Percentiles rank a stretch among this genome's conserved stretches.
phyloP scores from a whole-genome alignment of 2,888 invertebrate species.

The Ectropis crepuscularia region DNA sequence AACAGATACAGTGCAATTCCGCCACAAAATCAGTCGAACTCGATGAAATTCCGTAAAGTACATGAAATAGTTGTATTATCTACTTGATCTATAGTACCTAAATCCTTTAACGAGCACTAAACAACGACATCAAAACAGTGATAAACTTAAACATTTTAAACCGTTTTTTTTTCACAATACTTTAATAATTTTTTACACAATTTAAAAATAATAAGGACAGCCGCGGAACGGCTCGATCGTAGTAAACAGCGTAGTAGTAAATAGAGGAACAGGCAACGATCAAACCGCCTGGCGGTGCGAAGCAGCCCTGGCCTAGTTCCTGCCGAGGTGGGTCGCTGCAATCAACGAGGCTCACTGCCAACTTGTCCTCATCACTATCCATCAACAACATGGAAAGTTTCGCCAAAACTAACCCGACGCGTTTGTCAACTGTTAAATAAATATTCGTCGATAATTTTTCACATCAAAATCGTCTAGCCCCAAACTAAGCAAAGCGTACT shows the following conservation, averaged over 20 bases:
- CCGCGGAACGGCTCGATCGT: constrained; percentile 27
- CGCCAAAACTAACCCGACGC: neutral
- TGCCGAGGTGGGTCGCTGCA: constrained; percentile 23
- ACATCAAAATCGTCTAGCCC: too few relatives aligned
- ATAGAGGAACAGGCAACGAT: constrained; percentile 19
- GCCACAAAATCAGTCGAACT: too few relatives aligned
- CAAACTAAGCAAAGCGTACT: too few relatives aligned
- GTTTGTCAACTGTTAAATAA: too few relatives aligned
- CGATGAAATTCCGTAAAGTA: neutral
- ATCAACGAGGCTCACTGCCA: constrained; percentile 19
- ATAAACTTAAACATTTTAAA: constrained; percentile 6
- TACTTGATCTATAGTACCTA: neutral
- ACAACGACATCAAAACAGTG: constrained; percentile 5
- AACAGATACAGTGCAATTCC: too few relatives aligned
- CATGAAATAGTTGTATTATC: neutral
- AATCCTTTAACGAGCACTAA: constrained; percentile 9
- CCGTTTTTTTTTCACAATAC: too few relatives aligned
- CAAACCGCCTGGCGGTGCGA: constrained; percentile 19
- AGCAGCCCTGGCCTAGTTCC: constrained; percentile 29
- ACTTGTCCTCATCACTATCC: neutral
- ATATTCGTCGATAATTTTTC: too few relatives aligned
- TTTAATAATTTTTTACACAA: too few relatives aligned
- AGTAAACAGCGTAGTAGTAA: constrained; percentile 34
- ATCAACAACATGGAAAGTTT: constrained; percentile 3
- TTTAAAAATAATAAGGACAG: constrained; percentile 27